Conservation (phyloP, 1,140 invertebrate genomes). For the Pygmarrhopalites habei region DNA sequence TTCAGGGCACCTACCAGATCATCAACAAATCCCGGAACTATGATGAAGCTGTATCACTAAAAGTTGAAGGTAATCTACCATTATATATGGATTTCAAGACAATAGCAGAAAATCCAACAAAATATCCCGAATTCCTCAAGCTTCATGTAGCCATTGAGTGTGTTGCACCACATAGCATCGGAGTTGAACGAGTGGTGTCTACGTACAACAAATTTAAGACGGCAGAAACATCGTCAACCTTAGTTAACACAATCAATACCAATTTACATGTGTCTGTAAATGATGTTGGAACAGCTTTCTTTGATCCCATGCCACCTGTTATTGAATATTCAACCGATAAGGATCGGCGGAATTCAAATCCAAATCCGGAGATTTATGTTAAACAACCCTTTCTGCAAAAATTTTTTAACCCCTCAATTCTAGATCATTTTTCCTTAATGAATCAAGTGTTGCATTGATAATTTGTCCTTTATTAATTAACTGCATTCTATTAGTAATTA, state of each 20-base stretch:
- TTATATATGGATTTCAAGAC: background rate
- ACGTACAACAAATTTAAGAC: background rate
- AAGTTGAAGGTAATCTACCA: background rate
- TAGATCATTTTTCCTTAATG: background rate
- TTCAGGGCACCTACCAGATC: background rate
- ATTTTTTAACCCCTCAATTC: background rate
- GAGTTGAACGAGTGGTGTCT: background rate
- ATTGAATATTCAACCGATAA: background rate
- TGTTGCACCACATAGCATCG: too few relatives aligned
- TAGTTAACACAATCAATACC: background rate
- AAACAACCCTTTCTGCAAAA: background rate
- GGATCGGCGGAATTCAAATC: background rate
- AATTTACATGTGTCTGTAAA: background rate
- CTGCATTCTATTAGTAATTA: too few relatives aligned
- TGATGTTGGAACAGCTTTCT: background rate
- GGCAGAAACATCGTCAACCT: background rate
- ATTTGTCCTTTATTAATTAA: too few relatives aligned
- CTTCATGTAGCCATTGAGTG: background rate
- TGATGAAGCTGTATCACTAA: background rate
- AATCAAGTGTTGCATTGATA: too few relatives aligned
- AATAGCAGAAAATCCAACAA: background rate
- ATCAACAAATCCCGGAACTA: background rate
- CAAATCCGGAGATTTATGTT: background rate
- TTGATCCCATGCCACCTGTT: background rate
- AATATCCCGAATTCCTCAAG: background rate